Percentiles rank a stretch among this genome's conserved stretches.
Conservation (phyloP, 1,140 invertebrate species). For the Philaenus spumarius region DNA sequence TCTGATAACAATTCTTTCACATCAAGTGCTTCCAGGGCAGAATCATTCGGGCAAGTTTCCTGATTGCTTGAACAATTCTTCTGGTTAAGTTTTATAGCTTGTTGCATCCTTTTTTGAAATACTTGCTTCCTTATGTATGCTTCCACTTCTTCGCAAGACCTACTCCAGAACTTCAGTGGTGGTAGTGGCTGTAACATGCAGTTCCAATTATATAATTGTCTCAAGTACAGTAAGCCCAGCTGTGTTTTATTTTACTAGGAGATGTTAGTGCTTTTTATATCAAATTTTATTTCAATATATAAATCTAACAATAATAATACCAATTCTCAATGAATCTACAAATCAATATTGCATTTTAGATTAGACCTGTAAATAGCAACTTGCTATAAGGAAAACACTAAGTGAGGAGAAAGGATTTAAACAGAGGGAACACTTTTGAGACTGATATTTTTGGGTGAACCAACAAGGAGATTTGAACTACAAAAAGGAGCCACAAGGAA, state of each 20-base stretch:
- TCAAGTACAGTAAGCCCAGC: not conserved
- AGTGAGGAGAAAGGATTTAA: no score
- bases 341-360: not conserved
- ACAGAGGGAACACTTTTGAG: no score
- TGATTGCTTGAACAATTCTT: not conserved
- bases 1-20: no score
- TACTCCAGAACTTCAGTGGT: conserved; percentile 1
- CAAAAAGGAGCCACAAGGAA: no score
- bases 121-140: not conserved
- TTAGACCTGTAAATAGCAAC: no score
- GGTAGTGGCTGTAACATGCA: not conserved
- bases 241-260: not conserved
- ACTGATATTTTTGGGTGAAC: no score
- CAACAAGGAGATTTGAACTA: no score
- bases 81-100: not conserved
- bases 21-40: no score
- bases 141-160: not conserved
- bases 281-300: not conserved
- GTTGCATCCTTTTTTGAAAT: not conserved
- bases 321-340: not conserved
- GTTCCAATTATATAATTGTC: not conserved
- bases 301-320: not conserved
- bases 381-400: no score
- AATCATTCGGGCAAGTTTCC: no score
- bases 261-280: not conserved